These are phyloP conservation scores for Metaphire vulgaris DNA, from an alignment of 1,140 invertebrate species.

Conservation along the genomic window DNA sequence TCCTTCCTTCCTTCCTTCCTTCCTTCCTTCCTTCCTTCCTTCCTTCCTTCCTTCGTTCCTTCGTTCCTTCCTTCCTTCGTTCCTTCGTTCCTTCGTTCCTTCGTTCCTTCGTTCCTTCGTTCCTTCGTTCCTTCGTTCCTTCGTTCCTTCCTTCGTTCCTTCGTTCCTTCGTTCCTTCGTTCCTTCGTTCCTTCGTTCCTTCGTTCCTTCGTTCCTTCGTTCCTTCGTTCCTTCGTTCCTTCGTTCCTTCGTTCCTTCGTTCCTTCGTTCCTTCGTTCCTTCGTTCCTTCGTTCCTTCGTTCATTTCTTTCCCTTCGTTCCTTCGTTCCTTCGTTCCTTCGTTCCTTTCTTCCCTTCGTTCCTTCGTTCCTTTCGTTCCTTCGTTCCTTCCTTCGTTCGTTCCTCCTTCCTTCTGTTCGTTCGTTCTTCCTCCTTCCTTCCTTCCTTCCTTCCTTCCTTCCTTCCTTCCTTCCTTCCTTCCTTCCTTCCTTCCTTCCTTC, in stretches of 20 bases:
- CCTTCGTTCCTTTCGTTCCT: no score
- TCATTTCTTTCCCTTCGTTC: neutral
- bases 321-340: no score
- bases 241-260: neutral
- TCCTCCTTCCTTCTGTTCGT: no score
- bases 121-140: neutral
- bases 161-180: neutral
- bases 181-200: neutral
- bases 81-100: constrained; percentile 1
- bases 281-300: constrained; percentile 3
- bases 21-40: neutral
- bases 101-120: neutral
- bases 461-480: constrained; percentile 4
- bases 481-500: constrained; percentile 4
- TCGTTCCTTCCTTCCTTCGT: neutral
- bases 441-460: constrained; percentile 7
- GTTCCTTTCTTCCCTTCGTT: constrained; percentile 5
- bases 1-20: no score
- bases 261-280: neutral
- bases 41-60: neutral
- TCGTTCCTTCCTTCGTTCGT: no score
- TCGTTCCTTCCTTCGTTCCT: neutral
- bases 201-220: neutral
- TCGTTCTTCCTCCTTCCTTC: no score
- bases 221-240: neutral